Evolutionary conservation across 2,797 vertebrate genomes (phyloP), one percentile per base, ranked within the genome.

Genomic region (Peromyscus attwateri): DNA sequence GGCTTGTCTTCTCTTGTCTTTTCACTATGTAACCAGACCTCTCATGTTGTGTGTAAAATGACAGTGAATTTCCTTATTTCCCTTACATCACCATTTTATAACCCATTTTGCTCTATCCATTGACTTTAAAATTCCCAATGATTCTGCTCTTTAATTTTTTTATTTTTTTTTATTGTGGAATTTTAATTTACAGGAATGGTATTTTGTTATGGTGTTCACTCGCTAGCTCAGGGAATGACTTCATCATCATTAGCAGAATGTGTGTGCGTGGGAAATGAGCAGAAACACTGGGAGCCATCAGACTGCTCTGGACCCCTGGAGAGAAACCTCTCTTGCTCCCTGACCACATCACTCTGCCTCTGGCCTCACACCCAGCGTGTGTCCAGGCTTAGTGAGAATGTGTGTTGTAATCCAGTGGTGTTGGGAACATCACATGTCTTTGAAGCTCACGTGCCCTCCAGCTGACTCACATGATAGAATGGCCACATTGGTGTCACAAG

Each of bases 341-440:
- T 87, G 83, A 73, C 40, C 10, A 6, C 3, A 0, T 89, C 71
- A 1, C 29, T 4, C 77, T 4, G 27, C 37, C 77, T 12, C 0
- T 0, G 25, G 29, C 25, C 40, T 66, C 16, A 62, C 57, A 84
- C n/a, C 52, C 68, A 29, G 1, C 2, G 0, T n/a, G 11, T 17
- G 1, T 62, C 60, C 37, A 19, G 29, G 40, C 76, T 37, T 7
- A 64, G 3, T 81, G 52, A 60, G 37, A 60, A 25, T 55, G 60
- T 46, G 7, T 73, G 9, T 73, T 73, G 8, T 73, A 64, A 66
- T 49, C 46, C 43, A 23, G 16, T n/a, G 40, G 23, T 34, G 3
- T 29, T 19, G 37, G 92, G 73, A 7, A 43, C 37, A 16, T 70
- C 31, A 34, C 43, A 7, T 19, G 25, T 40, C 80, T 52, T 19